Evolutionary conservation across 1,140 invertebrate species (phyloP), one percentile per base, ranked within the genome.

Genomic region (Sinella curviseta): DNA sequence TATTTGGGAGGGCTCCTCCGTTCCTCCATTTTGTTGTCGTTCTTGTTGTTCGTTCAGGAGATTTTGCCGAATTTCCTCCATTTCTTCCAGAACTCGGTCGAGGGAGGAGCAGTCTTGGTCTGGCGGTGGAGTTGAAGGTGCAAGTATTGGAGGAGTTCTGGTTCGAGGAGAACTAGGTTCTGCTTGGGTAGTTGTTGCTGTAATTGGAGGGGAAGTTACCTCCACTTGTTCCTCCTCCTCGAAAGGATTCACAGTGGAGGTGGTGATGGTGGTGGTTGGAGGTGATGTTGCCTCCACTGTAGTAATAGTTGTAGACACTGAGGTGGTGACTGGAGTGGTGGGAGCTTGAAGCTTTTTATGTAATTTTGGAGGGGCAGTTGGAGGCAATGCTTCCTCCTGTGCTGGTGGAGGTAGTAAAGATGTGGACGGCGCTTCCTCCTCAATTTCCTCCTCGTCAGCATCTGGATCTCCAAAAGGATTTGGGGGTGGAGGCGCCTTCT

Each of bases 11-110:
- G 20, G 20, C 8, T 48, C 39, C 39, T 48, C 8, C n/a, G n/a
- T n/a, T n/a, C n/a, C n/a, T n/a, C n/a, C n/a, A n/a, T n/a, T 14
- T 17, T 17, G 57, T 26, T 60, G 65, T 24, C 75, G 34, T 76
- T 81, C 80, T 28, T 81, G 57, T 74, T 36, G 57, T 30, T 78
- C 81, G 78, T 82, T 82, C 20, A 76, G 57, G 20, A 82, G 35
- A 77, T 82, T 82, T 75, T 82, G 81, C 57, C 73, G 76, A 33
- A 78, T 78, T 82, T 82, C 81, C 12, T 80, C 76, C 35, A 76
- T 76, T 24, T 57, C 33, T 14, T 73, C 70, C 76, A 20, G 39
- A 34, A 26, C 30, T n/a, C n/a, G 57, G 67, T 70, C 2, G 26
- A 28, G 39, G 28, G 30, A 67, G 8, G 14, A 20, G 33, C 31